Evolutionary conservation across 2,888 invertebrate genomes (phyloP).

Genomic region (Dicranocentrus wangi): DNA sequence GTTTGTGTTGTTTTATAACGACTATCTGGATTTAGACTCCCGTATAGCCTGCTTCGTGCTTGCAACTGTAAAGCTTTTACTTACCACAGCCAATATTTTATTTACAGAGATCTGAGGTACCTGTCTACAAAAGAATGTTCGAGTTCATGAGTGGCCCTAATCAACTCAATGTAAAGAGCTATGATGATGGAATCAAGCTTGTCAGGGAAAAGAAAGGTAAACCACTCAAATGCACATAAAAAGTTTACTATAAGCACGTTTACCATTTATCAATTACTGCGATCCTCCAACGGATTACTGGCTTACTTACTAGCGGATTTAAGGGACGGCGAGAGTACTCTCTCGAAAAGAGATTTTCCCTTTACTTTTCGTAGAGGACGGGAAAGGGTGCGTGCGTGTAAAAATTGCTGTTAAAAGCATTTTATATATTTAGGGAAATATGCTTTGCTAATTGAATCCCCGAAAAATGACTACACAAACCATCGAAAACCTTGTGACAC

Average conservation of each 20-base stretch:
- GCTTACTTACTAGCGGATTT: too few relatives aligned
- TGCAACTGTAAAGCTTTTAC: background rate
- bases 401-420: background rate
- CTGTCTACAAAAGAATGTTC: constrained; percentile 93
- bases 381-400: background rate
- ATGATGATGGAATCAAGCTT: constrained; percentile 86
- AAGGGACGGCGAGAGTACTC: too few relatives aligned
- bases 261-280: too few relatives aligned
- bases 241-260: too few relatives aligned
- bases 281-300: too few relatives aligned
- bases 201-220: constrained; percentile 85
- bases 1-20: background rate
- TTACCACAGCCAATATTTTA: constrained; percentile 26
- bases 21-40: background rate
- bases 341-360: too few relatives aligned
- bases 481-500: constrained; percentile 95
- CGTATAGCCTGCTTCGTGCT: too few relatives aligned
- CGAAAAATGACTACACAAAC: constrained; percentile 87
- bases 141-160: constrained; percentile 83
- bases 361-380: too few relatives aligned
- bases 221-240: too few relatives aligned
- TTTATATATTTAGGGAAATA: constrained; percentile 72
- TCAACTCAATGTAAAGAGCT: constrained; percentile 82
- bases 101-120: constrained; percentile 86
- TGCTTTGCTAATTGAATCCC: constrained; percentile 82